Evolutionary conservation across 2,888 invertebrate species (phyloP).

Genomic region (Caenorhabditis macrosperma): DNA sequence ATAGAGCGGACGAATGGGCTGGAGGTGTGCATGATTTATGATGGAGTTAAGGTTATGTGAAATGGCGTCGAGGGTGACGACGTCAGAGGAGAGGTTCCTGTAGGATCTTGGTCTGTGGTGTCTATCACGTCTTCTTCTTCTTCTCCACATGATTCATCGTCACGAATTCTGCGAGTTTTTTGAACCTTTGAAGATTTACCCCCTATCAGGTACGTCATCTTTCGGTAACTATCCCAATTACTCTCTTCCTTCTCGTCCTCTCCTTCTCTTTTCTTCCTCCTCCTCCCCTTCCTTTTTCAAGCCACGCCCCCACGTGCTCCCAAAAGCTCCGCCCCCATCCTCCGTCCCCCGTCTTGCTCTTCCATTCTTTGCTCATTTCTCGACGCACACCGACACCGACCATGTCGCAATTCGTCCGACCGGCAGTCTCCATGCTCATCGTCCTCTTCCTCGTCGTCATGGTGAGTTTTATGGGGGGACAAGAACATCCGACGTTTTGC

Average conservation of each 20-base stretch:
- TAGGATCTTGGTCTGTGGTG: too few relatives aligned
- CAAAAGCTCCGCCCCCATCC: neutral
- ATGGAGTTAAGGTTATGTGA: neutral
- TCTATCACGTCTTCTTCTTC: neutral
- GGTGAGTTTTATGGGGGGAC: conserved; percentile 10
- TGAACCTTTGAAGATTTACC: neutral
- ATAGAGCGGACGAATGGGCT: neutral
- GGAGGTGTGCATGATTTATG: conserved; percentile 4
- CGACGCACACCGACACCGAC: neutral
- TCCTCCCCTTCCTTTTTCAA: neutral
- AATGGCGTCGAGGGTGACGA: neutral
- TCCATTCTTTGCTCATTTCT: conserved; percentile 6
- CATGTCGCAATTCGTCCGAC: conserved; percentile 6
- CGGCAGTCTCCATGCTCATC: conserved; percentile 7
- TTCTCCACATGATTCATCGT: neutral
- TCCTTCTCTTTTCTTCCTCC: neutral
- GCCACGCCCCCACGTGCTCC: neutral
- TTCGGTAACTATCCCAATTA: conserved; percentile 5
- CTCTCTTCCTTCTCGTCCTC: neutral
- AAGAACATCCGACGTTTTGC: neutral
- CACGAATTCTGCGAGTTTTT: neutral
- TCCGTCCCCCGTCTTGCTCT: neutral
- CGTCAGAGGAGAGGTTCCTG: too few relatives aligned
- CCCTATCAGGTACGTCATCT: neutral
- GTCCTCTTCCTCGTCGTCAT: conserved; percentile 30